Conservation (phyloP, 2,797 vertebrate species). For the Sebastes vulpes region DNA sequence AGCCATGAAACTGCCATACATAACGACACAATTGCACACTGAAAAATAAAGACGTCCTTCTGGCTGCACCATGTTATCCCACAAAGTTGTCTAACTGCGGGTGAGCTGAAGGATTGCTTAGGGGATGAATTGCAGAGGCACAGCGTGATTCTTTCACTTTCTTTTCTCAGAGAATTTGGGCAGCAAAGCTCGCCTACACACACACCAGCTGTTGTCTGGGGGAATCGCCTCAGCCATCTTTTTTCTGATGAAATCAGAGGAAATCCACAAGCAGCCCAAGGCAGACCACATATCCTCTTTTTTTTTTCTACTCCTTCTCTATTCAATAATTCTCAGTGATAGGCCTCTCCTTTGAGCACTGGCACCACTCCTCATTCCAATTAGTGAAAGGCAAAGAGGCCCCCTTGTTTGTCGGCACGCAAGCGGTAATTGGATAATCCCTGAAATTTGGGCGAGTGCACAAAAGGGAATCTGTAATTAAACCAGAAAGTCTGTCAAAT, state of each 20-base stretch:
- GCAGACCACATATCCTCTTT: conserved; percentile 68
- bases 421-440: conserved; percentile 83
- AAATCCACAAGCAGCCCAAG: conserved; percentile 75
- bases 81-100: conserved; percentile 38
- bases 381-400: conserved; percentile 80
- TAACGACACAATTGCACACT: background rate
- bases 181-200: conserved; percentile 69
- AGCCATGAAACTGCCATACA: conserved; percentile 15
- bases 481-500: conserved; percentile 77
- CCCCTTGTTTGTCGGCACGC: conserved; percentile 79
- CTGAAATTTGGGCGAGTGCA: conserved; percentile 75
- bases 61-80: conserved; percentile 11
- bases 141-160: conserved; percentile 65
- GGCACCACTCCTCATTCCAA: conserved; percentile 71
- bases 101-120: conserved; percentile 58
- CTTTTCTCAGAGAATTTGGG: conserved; percentile 64
- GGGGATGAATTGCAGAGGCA: conserved; percentile 62
- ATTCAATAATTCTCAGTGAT: conserved; percentile 79
- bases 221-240: conserved; percentile 73
- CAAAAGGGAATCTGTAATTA: conserved; percentile 83
- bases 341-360: conserved; percentile 68
- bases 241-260: conserved; percentile 83
- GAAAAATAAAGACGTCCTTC: conserved; percentile 43
- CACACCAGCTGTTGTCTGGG: conserved; percentile 76
- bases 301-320: conserved; percentile 36